Percentiles rank a stretch among this genome's conserved stretches.
Evolutionary conservation across 92 coral and sea anemone species (phyloP).

Genomic region (Chrysogorgia sp.): DNA sequence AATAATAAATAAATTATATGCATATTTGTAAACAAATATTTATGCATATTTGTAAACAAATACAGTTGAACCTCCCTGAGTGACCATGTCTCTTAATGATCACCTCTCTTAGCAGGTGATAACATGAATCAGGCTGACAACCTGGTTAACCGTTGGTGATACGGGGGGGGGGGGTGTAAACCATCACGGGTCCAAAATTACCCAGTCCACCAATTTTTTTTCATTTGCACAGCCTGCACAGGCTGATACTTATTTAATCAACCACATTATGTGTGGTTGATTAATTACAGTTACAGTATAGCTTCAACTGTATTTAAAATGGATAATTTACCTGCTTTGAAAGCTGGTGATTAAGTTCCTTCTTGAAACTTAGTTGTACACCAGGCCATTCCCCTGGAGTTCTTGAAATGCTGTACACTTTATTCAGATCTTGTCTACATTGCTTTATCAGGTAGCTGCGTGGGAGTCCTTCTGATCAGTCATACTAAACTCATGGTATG

Average conservation of each 20-base stretch:
- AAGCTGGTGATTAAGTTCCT: constrained; percentile 56
- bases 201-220: too few relatives aligned
- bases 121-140: too few relatives aligned
- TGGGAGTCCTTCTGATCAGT: constrained; percentile 37
- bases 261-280: neutral
- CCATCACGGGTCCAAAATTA: too few relatives aligned
- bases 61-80: too few relatives aligned
- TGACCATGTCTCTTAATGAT: too few relatives aligned
- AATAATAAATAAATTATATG: neutral
- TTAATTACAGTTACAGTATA: neutral
- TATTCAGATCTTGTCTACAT: constrained; percentile 54
- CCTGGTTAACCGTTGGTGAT: too few relatives aligned
- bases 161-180: too few relatives aligned
- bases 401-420: constrained; percentile 41
- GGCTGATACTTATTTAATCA: too few relatives aligned
- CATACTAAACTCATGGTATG: constrained; percentile 56
- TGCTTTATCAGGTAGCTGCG: constrained; percentile 58
- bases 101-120: too few relatives aligned
- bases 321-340: constrained; percentile 31
- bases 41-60: neutral
- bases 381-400: constrained; percentile 65
- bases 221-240: too few relatives aligned
- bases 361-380: constrained; percentile 57
- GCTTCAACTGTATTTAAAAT: neutral
- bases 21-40: neutral